Evolutionary conservation across 1,140 invertebrate genomes (phyloP), one percentile per base, ranked within the genome.

Genomic region (Mactra quadrangularis): DNA sequence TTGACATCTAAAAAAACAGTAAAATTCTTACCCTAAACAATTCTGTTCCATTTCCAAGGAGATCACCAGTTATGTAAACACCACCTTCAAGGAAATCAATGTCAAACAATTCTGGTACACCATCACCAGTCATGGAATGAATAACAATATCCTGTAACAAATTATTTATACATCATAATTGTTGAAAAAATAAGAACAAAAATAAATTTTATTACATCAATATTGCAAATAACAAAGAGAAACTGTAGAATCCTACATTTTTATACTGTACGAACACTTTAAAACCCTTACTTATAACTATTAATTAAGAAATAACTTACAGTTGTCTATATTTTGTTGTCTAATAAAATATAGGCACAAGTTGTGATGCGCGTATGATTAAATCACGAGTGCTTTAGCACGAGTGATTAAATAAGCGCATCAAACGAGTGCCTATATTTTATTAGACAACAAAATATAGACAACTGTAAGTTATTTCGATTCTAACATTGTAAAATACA

Each of bases 41-140:
- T 55, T 19, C 3, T 15, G 60, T 78, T 35, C 47, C 33, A 57
- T 78, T 78, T 25, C 52, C 15, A 22, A 38, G 60, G 15, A 78
- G 50, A 17, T 68, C 38, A 31, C 60, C 76, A 4, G 55, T 0
- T 19, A 78, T 22, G 19, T 47, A 78, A 25, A 81, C 68, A 27
- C 66, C 66, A 22, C 77, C 77, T 11, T 70, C 64, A 3, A 41
- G 25, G 7, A 11, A 45, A 33, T 81, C 77, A 31, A 71, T 60
- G 38, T 71, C 52, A 47, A 81, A 81, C 50, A 81, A 0, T 60
- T 81, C 77, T 47, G 77, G 77, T 47, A 81, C 77, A 11, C 77
- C 77, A 17, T 70, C 33, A 3, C 77, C 77, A 27, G 22, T n/a
- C 50, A 81, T 31, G 11, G 22, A 9, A 52, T 68, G 68, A 6